Percentiles rank a stretch among this genome's conserved stretches.
These are phyloP conservation scores for Sterrhoptilus dennistouni DNA, from an alignment of 2,113 vertebrate genomes.

Conservation along the genomic window DNA sequence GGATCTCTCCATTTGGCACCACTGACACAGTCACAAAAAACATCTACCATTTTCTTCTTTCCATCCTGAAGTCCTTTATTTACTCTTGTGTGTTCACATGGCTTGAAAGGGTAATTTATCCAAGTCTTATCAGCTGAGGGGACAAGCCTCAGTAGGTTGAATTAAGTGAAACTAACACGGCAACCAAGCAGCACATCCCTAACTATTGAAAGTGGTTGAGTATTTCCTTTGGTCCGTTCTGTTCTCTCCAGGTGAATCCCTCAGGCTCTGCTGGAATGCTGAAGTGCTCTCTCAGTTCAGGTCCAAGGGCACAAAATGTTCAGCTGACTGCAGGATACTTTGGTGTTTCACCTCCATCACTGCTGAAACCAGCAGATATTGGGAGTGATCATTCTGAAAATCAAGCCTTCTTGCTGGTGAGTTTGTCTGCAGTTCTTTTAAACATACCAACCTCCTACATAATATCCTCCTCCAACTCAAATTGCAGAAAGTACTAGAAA, in stretches of 20 bases:
- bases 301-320: background rate
- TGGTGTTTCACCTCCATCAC: background rate
- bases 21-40: background rate
- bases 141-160: background rate
- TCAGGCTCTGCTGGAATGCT: background rate
- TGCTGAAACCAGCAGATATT: background rate
- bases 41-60: background rate
- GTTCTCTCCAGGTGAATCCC: background rate
- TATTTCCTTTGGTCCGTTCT: background rate
- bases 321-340: background rate
- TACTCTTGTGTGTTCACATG: background rate
- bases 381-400: background rate
- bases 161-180: background rate
- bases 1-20: background rate
- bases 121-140: background rate
- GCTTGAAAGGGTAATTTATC: background rate
- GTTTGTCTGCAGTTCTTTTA: background rate
- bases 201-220: background rate
- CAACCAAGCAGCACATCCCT: background rate
- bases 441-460: background rate
- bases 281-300: background rate
- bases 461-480: background rate
- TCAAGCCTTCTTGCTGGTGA: background rate
- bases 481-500: background rate
- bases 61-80: background rate